Percentiles rank a stretch among this genome's conserved stretches.
phyloP scores from a whole-genome alignment of 2,888 invertebrate genomes.

The Muscina levida region DNA sequence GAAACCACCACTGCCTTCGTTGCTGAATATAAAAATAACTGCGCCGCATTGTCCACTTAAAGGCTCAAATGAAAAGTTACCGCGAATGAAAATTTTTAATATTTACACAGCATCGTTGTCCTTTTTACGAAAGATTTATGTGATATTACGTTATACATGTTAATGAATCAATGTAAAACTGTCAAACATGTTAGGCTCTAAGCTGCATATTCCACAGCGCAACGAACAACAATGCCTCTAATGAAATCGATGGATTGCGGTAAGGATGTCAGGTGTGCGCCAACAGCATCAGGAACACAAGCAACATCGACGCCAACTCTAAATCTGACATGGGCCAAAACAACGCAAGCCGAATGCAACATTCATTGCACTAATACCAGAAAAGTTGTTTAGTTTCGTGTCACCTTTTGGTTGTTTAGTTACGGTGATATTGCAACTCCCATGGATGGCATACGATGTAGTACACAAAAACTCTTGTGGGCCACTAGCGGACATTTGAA shows the following conservation, averaged over 20 bases:
- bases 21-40: slow-evolving; percentile 15
- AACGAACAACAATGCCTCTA: slow-evolving; percentile 23
- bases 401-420: neutral
- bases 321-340: neutral
- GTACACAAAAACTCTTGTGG: neutral
- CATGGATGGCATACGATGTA: neutral
- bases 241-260: slow-evolving; percentile 3
- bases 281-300: too few species aligned
- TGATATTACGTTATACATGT: slow-evolving; percentile 42
- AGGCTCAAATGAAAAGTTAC: neutral
- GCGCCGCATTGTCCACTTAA: neutral
- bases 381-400: slow-evolving; percentile 23
- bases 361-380: neutral
- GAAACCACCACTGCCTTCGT: too few species aligned
- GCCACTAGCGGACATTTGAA: neutral
- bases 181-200: slow-evolving; percentile 26
- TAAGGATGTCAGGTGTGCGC: neutral
- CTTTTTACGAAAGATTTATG: slow-evolving; percentile 50
- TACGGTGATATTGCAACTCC: neutral
- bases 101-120: slow-evolving; percentile 14
- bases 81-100: slow-evolving; percentile 31
- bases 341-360: neutral
- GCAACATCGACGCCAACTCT: too few species aligned
- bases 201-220: neutral
- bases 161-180: slow-evolving; percentile 57